Base-by-base conservation (phyloP, 2,888 invertebrate species). In the Napeogenes sylphis region DNA sequence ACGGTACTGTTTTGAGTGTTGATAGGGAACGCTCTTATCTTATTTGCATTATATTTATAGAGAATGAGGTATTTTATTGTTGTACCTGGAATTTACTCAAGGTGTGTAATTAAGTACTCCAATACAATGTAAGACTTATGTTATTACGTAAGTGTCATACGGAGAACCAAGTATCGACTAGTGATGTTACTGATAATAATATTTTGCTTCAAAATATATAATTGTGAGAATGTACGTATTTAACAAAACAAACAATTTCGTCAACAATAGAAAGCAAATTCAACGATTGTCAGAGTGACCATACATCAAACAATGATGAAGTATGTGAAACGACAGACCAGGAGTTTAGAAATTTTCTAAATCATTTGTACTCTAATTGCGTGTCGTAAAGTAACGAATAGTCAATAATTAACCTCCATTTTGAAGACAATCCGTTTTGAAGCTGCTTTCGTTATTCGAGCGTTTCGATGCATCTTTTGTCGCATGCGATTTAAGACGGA, bases 1-100 rank as follows among this genome's bases (percentile, higher is more conserved):
- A 82, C 81, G 79, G 82, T 76, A 71, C 63, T 68, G 73, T 75
- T 70, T 63, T 62, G 68, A 68, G 71, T 75, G 75, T 74, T 73
- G 78, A 75, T 74, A 72, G 71, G 70, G 74, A 72, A 73, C 72
- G 71, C 70, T 72, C 73, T 75, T 75, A 78, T 75, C 73, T 75
- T 75, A 72, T 75, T 77, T 75, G 73, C 73, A 76, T 79, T 77
- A 72, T 79, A 74, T 74, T 72, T 75, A 72, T 71, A 65, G 78
- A 75, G 75, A 76, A 75, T 74, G 74, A 74, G 71, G 68, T 69
- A 74, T 73, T 78, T 76, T 74, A 73, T 75, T 73, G 71, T 74
- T 62, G 69, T 72, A 71, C 73, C 66, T 70, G 74, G 75, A 73
- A 76, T 75, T 75, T 73, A 72, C 69, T 63, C 64, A 65, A 65